A percentile compares a stretch with the other conserved stretches of the same genome.
Conservation (phyloP, 2,888 invertebrate genomes). For the Latheticus oryzae region DNA sequence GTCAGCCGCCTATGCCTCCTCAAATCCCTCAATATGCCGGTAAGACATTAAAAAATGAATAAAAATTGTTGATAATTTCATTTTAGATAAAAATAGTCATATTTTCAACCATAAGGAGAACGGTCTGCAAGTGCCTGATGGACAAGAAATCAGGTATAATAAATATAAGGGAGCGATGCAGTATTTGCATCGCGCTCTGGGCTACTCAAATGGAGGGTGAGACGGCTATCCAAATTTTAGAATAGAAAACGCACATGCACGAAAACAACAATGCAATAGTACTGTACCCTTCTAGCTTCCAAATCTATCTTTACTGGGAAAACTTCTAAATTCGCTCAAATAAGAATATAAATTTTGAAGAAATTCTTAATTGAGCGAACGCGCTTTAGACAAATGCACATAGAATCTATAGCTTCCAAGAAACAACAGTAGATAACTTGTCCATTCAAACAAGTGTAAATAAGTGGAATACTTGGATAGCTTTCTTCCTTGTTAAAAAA, state of each 20-base stretch:
- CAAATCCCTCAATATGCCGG: conserved; percentile 58
- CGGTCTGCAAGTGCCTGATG: conserved; percentile 69
- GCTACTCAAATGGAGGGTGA: conserved; percentile 61
- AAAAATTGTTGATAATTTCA: conserved; percentile 16
- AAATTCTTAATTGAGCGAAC: conserved; percentile 36
- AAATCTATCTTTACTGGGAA: conserved; percentile 13
- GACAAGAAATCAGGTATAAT: conserved; percentile 64
- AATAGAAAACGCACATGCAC: conserved; percentile 37
- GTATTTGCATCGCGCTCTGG: conserved; percentile 62
- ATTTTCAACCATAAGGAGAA: conserved; percentile 79
- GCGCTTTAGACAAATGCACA: conserved; percentile 38
- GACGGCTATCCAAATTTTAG: conserved; percentile 54
- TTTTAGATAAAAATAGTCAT: conserved; percentile 69
- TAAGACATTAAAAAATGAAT: conserved; percentile 43
- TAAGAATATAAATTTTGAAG: conserved; percentile 8
- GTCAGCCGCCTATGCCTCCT: conserved; percentile 56
- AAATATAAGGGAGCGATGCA: conserved; percentile 64
- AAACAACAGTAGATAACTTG: conserved; percentile 27
- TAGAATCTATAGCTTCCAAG: conserved; percentile 32
- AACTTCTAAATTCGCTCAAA: conserved; percentile 15
- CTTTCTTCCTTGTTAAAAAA: conserved; percentile 48
- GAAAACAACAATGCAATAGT: conserved; percentile 16
- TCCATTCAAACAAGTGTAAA: conserved; percentile 34
- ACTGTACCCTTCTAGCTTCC: conserved; percentile 13
- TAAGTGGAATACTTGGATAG: conserved; percentile 50